Conservation (phyloP, 2,888 invertebrate species). For the Boloria selene region DNA sequence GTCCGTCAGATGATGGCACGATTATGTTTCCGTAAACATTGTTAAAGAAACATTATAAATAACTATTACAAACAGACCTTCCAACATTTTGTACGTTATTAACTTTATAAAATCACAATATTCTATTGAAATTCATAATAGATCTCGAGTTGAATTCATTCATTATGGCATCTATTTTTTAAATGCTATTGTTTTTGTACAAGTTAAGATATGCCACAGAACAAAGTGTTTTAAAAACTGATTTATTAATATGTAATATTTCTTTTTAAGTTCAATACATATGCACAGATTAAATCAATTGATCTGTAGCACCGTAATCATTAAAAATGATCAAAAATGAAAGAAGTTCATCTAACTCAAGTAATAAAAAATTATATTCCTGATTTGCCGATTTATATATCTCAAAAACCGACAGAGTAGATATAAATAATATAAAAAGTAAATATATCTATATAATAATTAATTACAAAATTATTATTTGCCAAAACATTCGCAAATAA, state of each 20-base stretch:
- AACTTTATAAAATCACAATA: conserved; percentile 49
- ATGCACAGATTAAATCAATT: conserved; percentile 1
- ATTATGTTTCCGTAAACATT: conserved; percentile 45
- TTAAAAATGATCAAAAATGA: neutral
- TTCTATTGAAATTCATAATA: conserved; percentile 44
- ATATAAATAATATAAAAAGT: too few species aligned
- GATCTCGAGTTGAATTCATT: conserved; percentile 36
- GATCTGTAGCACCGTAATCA: neutral
- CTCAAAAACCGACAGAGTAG: too few species aligned
- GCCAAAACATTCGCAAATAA: too few species aligned
- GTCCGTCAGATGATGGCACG: conserved; percentile 77
- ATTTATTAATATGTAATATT: neutral
- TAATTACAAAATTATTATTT: too few species aligned
- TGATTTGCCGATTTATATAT: neutral
- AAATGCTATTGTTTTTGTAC: conserved; percentile 31
- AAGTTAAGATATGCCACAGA: conserved; percentile 4
- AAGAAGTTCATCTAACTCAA: neutral
- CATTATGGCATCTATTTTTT: conserved; percentile 52
- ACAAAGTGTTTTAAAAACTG: too few species aligned
- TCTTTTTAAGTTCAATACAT: conserved; percentile 4
- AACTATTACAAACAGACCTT: conserved; percentile 68
- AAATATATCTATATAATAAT: too few species aligned
- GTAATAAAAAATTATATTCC: neutral
- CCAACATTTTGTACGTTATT: conserved; percentile 70
- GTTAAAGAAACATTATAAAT: conserved; percentile 59